Percentiles rank a stretch among this genome's conserved stretches.
phyloP scores from a whole-genome alignment of 2,888 invertebrate genomes.

The Tineola bisselliella region DNA sequence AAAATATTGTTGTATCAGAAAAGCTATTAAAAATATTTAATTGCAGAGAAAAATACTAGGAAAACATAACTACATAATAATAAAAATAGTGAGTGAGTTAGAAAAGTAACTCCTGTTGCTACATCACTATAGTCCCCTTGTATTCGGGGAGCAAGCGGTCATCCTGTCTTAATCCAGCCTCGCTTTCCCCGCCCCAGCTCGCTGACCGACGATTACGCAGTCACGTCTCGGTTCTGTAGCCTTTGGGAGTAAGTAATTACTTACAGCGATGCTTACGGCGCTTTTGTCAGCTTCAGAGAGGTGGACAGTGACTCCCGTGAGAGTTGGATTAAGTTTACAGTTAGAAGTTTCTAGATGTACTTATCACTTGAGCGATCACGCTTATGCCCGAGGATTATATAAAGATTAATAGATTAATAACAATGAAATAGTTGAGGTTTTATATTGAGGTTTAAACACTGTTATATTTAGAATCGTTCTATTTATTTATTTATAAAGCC shows the following conservation, averaged over 20 bases:
- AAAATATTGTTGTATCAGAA: no score
- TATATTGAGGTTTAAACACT: no score
- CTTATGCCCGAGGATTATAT: no score
- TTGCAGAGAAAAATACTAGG: no score
- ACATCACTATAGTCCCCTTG: constrained; percentile 5
- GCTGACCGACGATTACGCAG: constrained; percentile 21
- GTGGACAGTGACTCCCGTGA: constrained; percentile 3
- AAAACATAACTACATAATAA: no score
- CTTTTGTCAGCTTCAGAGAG: constrained; percentile 15
- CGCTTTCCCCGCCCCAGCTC: background rate
- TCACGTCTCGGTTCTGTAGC: constrained; percentile 18
- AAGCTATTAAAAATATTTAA: no score
- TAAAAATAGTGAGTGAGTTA: no score
- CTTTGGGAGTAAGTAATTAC: constrained; percentile 16
- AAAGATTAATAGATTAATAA: no score
- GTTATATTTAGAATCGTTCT: no score
- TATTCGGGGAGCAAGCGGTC: constrained; percentile 7
- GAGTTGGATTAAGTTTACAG: constrained; percentile 6
- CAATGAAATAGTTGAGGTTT: no score
- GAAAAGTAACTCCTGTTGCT: background rate
- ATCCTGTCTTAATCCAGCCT: constrained; percentile 12
- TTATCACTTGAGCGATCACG: background rate
- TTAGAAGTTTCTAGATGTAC: background rate
- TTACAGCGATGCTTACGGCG: constrained; percentile 15
- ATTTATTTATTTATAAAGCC: no score